phyloP scores from a whole-genome alignment of 2,888 invertebrate genomes.

The Ramazzottius varieornatus region DNA sequence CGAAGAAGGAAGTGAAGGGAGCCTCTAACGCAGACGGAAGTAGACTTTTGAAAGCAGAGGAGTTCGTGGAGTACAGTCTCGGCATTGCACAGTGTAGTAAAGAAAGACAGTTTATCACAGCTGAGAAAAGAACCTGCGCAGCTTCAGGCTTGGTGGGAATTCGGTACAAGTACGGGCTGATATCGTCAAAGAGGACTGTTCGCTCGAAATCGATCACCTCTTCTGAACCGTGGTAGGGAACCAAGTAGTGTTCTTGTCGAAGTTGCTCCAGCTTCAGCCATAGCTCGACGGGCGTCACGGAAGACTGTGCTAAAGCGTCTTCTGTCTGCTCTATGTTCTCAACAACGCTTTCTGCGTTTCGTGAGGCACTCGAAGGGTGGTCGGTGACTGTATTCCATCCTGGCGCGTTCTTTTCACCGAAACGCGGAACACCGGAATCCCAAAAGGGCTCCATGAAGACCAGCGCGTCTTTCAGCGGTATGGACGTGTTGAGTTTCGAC shows the following conservation, averaged over 20 bases:
- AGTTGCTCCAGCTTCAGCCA: background rate
- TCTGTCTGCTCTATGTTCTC: too few relatives aligned
- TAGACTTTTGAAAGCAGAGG: background rate
- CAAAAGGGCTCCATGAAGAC: conserved; percentile 23
- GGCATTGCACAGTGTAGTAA: background rate
- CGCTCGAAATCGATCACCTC: conserved; percentile 17
- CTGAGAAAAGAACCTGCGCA: background rate
- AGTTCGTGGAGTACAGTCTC: background rate
- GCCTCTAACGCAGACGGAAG: background rate
- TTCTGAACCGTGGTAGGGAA: background rate
- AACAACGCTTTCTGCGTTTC: too few relatives aligned
- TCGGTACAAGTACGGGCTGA: conserved; percentile 13
- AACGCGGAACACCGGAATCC: conserved; percentile 21
- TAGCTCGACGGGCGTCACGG: background rate
- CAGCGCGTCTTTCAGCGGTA: conserved; percentile 4
- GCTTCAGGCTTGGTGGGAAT: background rate
- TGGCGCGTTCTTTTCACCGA: conserved; percentile 17
- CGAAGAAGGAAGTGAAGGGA: background rate
- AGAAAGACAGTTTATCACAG: background rate
- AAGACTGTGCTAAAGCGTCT: background rate
- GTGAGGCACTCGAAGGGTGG: too few relatives aligned
- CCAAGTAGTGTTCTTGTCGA: background rate
- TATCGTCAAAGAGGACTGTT: conserved; percentile 19
- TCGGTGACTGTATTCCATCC: background rate
- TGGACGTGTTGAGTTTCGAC: conserved; percentile 7